Evolutionary conservation across 2,113 vertebrate species (phyloP), one percentile per base, ranked within the genome.

Genomic region (Corapipo altera): DNA sequence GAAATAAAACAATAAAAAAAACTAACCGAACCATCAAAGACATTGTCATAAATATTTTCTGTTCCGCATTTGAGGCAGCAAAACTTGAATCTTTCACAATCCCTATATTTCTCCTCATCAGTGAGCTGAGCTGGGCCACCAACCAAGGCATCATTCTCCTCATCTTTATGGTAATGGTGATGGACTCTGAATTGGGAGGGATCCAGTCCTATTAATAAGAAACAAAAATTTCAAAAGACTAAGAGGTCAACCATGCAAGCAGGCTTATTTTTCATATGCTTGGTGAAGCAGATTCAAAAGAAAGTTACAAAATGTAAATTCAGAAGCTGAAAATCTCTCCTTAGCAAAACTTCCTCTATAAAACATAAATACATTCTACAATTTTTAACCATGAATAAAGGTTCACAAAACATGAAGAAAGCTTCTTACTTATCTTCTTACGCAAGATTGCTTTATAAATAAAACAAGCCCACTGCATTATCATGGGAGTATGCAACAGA

Each of bases 21-120:
- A 99, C 99, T 99, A 96, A 99, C 99, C 97, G 98, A 98, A 97
- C 98, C 98, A 96, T 99, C 98, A 86, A 99, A 99, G 92, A 98
- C 98, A 85, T 94, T 98, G 97, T 99, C 98, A 79, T 99, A 99
- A 98, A 99, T 98, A 97, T 99, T 99, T 94, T 99, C 98, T 1
- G 98, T 99, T 95, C 98, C 98, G 6, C 99, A 99, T 49, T 97
- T 97, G 17, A 98, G 98, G 93, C 99, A 99, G 91, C 97, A 92
- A 97, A 99, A 99, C 75, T 98, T 98, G 97, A 99, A 99, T 95
- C 98, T 98, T 95, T 99, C 99, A 48, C 99, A 99, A 94, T 99
- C 99, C 80, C 97, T 99, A 73, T 99, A 99, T 77, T 99, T 99
- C 96, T 99, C 99, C 95, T 99, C 99, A 67, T 99, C 99, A 1